These are phyloP conservation scores for Drosophila neotestacea DNA, from an alignment of 2,888 invertebrate species.

Conservation along the genomic window DNA sequence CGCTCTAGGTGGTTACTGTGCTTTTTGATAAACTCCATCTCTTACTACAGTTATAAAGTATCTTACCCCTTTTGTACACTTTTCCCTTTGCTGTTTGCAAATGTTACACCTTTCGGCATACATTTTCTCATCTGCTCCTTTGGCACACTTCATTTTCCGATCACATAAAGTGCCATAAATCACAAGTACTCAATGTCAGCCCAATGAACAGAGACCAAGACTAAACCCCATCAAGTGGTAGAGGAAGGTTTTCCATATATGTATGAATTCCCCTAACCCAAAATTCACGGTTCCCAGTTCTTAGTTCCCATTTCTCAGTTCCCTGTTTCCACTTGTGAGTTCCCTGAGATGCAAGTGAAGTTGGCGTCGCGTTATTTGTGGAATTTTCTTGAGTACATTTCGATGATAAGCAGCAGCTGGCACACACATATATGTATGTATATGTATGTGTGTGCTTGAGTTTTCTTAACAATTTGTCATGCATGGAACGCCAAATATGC, in stretches of 20 bases:
- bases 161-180: slow-evolving; percentile 66
- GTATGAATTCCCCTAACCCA: not conserved
- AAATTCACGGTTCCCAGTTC: not conserved
- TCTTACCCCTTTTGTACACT: not conserved
- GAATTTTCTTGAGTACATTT: slow-evolving; percentile 79
- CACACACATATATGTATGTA: slow-evolving; percentile 4
- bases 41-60: too few relatives aligned
- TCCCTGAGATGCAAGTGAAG: slow-evolving; percentile 58
- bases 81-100: not conserved
- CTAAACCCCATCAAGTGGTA: slow-evolving; percentile 9
- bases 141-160: slow-evolving; percentile 25
- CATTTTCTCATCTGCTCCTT: not conserved
- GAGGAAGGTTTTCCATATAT: slow-evolving; percentile 1
- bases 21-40: not conserved
- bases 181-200: slow-evolving; percentile 79
- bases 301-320: not conserved
- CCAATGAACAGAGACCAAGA: slow-evolving; percentile 63
- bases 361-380: slow-evolving; percentile 74
- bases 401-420: slow-evolving; percentile 73
- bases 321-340: not conserved
- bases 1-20: not conserved
- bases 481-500: slow-evolving; percentile 81
- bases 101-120: slow-evolving; percentile 41
- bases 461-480: slow-evolving; percentile 81
- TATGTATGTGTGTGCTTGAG: slow-evolving; percentile 47